phyloP scores from a whole-genome alignment of 2,797 vertebrate genomes.

The Natrix natrix region DNA sequence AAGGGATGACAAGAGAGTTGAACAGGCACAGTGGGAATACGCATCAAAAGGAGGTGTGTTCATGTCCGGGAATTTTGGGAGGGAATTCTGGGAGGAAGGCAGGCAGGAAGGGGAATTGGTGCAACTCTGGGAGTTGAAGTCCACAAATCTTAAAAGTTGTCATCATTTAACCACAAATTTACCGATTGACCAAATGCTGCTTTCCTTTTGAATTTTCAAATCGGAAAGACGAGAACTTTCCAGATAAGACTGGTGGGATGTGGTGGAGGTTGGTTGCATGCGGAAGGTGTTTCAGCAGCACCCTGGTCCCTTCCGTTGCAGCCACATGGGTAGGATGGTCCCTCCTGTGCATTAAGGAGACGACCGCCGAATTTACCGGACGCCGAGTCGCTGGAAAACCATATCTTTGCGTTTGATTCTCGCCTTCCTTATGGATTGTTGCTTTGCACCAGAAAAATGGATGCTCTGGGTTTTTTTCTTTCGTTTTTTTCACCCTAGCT shows the following conservation, averaged over 20 bases:
- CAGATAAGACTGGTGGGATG: background rate
- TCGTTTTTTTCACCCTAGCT: too few species aligned
- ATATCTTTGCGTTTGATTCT: background rate
- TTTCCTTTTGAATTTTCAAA: background rate
- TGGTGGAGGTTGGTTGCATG: too few species aligned
- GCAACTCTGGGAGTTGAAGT: background rate
- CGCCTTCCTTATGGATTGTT: too few species aligned
- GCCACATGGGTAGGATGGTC: background rate
- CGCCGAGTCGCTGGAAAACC: background rate
- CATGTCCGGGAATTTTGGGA: background rate
- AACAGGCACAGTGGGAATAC: background rate
- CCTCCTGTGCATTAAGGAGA: background rate
- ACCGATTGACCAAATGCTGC: fast-evolving
- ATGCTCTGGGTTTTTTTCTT: background rate
- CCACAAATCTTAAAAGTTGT: background rate
- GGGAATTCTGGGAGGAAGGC: too few species aligned
- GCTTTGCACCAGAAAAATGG: background rate
- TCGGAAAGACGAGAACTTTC: background rate
- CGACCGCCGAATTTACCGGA: background rate
- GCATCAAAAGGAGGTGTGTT: fast-evolving
- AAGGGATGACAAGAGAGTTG: background rate
- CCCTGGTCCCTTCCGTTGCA: background rate
- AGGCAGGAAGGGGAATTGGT: too few species aligned
- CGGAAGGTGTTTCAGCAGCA: fast-evolving
- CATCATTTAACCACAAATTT: background rate